Conservation (phyloP, 2,888 invertebrate genomes). For the Ectropis crepuscularia region DNA sequence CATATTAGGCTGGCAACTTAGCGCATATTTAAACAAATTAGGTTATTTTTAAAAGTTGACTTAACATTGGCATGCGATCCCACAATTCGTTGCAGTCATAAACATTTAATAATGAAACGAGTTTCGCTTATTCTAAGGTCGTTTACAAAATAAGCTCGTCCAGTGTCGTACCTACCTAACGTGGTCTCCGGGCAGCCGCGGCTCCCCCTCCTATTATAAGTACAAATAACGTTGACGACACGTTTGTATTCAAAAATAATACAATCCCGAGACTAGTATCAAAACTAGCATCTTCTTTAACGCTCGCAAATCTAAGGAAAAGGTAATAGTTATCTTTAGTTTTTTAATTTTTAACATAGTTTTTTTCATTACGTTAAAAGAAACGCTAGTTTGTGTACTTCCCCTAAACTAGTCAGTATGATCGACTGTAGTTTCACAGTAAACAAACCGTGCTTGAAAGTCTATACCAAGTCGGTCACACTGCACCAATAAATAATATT, state of each 20-base stretch:
- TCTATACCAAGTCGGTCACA: background rate
- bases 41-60: no score
- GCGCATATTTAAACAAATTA: no score
- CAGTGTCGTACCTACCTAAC: slow-evolving; percentile 64
- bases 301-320: no score
- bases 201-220: slow-evolving; percentile 11
- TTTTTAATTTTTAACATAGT: no score
- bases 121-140: slow-evolving; percentile 49
- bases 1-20: no score
- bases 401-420: no score
- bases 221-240: slow-evolving; percentile 18
- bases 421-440: no score
- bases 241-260: slow-evolving; percentile 5
- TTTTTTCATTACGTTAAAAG: no score
- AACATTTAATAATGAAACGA: slow-evolving; percentile 67
- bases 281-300: no score
- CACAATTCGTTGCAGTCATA: slow-evolving; percentile 66
- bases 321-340: no score
- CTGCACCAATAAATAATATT: background rate
- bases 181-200: slow-evolving; percentile 14
- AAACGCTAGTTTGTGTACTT: no score
- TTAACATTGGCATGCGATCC: slow-evolving; percentile 51
- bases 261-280: no score
- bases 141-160: slow-evolving; percentile 75
- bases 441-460: background rate